Evolutionary conservation across 2,113 vertebrate genomes (phyloP), one percentile per base, ranked within the genome.

Genomic region (Clinocottus analis): DNA sequence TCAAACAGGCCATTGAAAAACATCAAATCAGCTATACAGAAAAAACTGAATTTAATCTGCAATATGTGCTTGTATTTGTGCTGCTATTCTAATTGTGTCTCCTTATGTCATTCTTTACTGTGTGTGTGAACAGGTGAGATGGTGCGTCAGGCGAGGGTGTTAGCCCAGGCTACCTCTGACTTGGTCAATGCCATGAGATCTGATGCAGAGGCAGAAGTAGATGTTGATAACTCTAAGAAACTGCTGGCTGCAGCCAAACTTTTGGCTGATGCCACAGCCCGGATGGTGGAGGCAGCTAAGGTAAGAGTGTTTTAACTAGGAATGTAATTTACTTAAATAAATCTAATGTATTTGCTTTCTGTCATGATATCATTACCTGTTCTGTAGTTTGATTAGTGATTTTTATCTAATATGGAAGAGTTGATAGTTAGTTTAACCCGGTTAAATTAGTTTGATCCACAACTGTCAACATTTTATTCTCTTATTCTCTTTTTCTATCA

Each of bases 221-320:
- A 99, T 72, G 97, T 99, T 88, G 98, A 99, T 79, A 99, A 99
- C 90, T 99, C 98, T 0, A 99, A 99, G 92, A 99, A 99, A 87
- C 96, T 99, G 6, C 94, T 99, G 55, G 98, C 98, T 0, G 98
- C 98, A 0, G 98, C 98, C 23, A 99, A 99, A 90, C 96, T 99
- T 17, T 85, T 99, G 88, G 98, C 98, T 0, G 98, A 99, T 86
- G 98, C 98, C 35, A 99, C 98, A 0, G 98, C 98, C 60, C 95
- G 98, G 62, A 99, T 99, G 98, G 98, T 99, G 69, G 98, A 99
- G 89, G 98, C 98, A 35, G 98, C 98, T 23, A 99, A 99, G 97
- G 98, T 99, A 33, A 78, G 62, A 91, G 25, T 16, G 63, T 55
- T 31, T 11, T n/a, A 64, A 47, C 8, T 35, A 47, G 7, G 25